Conservation (phyloP, 1,140 invertebrate species). For the Rhopalosiphum maidis region DNA sequence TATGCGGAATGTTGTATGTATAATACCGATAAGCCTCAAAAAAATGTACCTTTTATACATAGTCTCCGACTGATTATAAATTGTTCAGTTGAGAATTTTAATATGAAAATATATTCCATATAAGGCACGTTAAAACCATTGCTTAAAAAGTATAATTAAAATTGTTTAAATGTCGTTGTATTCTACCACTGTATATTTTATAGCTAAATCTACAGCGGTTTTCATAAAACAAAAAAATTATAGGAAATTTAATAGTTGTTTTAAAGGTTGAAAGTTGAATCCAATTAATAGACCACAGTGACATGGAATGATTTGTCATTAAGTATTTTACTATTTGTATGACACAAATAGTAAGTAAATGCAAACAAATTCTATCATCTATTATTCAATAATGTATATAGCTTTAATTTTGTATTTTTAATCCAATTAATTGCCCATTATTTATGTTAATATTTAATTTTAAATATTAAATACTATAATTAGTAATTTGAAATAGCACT, state of each 20-base stretch:
- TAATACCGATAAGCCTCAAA: neutral
- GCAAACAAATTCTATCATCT: neutral
- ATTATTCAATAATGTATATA: neutral
- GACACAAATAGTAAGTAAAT: neutral
- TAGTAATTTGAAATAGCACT: too few species aligned
- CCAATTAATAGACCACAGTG: neutral
- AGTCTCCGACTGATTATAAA: neutral
- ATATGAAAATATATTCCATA: neutral
- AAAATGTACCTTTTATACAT: neutral
- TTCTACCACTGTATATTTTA: neutral
- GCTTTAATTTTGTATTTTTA: neutral
- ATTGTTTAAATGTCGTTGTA: neutral
- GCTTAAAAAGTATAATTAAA: neutral
- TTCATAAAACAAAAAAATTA: neutral
- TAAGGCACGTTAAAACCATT: neutral
- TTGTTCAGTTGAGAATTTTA: neutral
- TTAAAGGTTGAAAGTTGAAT: neutral
- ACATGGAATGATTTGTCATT: neutral
- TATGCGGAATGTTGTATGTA: neutral
- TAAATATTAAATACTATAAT: neutral
- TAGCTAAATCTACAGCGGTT: neutral
- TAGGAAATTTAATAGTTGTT: neutral
- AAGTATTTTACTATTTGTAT: neutral
- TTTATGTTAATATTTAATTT: neutral
- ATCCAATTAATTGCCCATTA: neutral